These are phyloP conservation scores for Carcina quercana DNA, from an alignment of 2,888 invertebrate species.

Conservation along the genomic window DNA sequence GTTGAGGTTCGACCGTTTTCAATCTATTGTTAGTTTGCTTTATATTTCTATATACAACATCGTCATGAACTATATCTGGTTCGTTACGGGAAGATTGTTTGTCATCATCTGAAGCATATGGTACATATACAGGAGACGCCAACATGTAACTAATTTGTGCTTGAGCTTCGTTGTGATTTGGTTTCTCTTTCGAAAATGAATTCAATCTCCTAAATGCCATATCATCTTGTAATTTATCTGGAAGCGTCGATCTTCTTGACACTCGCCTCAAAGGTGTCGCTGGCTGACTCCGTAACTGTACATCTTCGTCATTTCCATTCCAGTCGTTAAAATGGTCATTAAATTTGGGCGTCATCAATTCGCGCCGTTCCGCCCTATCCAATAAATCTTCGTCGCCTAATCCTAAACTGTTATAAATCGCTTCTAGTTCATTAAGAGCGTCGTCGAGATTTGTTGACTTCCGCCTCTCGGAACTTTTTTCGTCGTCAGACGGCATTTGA, in stretches of 20 bases:
- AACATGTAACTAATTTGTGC: conserved; percentile 79
- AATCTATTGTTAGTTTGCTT: conserved; percentile 83
- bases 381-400: conserved; percentile 87
- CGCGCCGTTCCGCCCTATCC: conserved; percentile 85
- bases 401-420: conserved; percentile 92
- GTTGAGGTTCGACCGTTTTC: conserved; percentile 86
- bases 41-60: conserved; percentile 87
- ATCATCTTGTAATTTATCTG: conserved; percentile 83
- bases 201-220: conserved; percentile 86
- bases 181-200: conserved; percentile 69
- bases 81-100: conserved; percentile 78
- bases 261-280: conserved; percentile 56
- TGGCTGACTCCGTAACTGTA: conserved; percentile 62
- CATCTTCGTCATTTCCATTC: conserved; percentile 67
- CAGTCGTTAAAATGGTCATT: conserved; percentile 64
- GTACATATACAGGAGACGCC: conserved; percentile 79
- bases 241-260: conserved; percentile 65
- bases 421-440: conserved; percentile 91
- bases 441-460: conserved; percentile 90
- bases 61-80: conserved; percentile 88
- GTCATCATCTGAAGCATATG: conserved; percentile 62
- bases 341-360: conserved; percentile 73
- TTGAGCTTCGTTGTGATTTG: conserved; percentile 51
- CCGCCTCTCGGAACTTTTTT: conserved; percentile 65
- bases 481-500: conserved; percentile 63